Evolutionary conservation across 53 echinoderm and acorn worm species (phyloP).

Genomic region (Apostichopus leukothele): DNA sequence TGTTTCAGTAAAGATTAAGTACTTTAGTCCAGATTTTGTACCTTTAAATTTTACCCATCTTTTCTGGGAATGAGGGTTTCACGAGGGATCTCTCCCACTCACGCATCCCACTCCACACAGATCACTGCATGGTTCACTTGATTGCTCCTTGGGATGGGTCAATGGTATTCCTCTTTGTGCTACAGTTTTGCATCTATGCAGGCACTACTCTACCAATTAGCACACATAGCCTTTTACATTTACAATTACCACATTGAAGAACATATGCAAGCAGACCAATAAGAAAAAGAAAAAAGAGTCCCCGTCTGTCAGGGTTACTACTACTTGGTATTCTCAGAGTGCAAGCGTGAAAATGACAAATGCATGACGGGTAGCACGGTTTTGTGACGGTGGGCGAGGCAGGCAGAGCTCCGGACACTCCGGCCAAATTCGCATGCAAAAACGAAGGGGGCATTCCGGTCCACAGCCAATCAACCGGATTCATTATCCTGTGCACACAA

Average conservation of each 20-base stretch:
- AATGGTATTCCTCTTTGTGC: background rate
- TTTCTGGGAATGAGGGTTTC: too few species aligned
- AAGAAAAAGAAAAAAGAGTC: background rate
- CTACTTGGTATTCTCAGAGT: constrained; percentile 13
- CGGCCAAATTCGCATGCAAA: constrained; percentile 25
- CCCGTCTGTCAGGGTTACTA: background rate
- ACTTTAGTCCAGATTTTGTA: too few species aligned
- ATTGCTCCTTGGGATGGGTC: background rate
- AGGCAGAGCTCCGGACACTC: constrained; percentile 15
- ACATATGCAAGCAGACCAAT: background rate
- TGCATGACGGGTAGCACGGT: constrained; percentile 13
- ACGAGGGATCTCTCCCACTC: too few species aligned
- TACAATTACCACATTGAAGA: background rate
- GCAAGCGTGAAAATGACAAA: constrained; percentile 32
- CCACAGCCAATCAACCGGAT: constrained; percentile 9
- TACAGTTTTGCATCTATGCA: background rate
- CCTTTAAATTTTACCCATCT: too few species aligned
- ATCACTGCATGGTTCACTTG: too few species aligned
- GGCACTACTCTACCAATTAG: background rate
- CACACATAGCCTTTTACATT: background rate
- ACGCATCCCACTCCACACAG: too few species aligned
- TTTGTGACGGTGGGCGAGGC: constrained; percentile 22
- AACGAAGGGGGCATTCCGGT: constrained; percentile 1
- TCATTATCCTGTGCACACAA: constrained; percentile 24
- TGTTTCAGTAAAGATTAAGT: too few species aligned